Evolutionary conservation across 2,888 invertebrate genomes (phyloP).

Genomic region (Scaptomyza parva): DNA sequence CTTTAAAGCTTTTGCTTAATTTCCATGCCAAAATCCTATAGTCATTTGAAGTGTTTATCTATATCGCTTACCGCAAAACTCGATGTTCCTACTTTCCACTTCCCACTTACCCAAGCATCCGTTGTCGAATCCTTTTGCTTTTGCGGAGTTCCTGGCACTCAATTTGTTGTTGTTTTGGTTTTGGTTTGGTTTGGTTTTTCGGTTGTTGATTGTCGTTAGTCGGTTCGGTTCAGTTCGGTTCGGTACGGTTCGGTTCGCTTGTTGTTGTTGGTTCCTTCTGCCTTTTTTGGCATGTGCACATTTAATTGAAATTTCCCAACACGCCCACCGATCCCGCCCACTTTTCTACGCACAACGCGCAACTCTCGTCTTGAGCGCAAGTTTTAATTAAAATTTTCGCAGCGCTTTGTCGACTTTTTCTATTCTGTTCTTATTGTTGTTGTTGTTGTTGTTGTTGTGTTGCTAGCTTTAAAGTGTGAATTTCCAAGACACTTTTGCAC

Average conservation of each 20-base stretch:
- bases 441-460: constrained; percentile 22
- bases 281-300: constrained; percentile 74
- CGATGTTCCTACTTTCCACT: constrained; percentile 38
- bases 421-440: not conserved
- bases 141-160: constrained; percentile 35
- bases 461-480: constrained; percentile 70
- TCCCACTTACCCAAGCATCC: constrained; percentile 1
- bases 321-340: constrained; percentile 59
- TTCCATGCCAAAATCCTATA: constrained; percentile 70
- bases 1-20: constrained; percentile 45
- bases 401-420: constrained; percentile 53
- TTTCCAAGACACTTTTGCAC: constrained; percentile 64
- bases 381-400: constrained; percentile 76
- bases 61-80: constrained; percentile 69
- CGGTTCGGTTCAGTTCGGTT: constrained; percentile 2
- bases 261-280: constrained; percentile 28
- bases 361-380: constrained; percentile 66
- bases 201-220: constrained; percentile 16
- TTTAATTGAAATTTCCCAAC: constrained; percentile 76
- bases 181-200: constrained; percentile 47
- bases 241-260: constrained; percentile 1
- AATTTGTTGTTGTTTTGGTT: constrained; percentile 61
- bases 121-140: constrained; percentile 30
- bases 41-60: constrained; percentile 74
- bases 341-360: constrained; percentile 62